Evolutionary conservation across 2,113 vertebrate species (phyloP).

Genomic region (Sturnus vulgaris): DNA sequence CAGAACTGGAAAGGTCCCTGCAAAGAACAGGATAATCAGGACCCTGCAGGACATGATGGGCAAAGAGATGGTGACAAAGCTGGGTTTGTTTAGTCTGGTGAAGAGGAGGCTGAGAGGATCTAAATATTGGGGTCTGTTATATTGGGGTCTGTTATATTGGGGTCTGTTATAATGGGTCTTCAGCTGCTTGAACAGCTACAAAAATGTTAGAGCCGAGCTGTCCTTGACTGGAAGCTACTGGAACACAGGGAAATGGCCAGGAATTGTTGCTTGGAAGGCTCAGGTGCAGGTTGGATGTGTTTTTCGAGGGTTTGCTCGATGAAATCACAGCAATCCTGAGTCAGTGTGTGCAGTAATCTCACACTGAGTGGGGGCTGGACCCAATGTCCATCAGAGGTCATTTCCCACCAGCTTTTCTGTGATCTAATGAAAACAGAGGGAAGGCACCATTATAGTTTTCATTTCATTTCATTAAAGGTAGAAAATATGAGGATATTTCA

Average conservation of each 20-base stretch:
- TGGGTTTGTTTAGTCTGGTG: not conserved
- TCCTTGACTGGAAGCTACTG: not conserved
- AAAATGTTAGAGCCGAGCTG: not conserved
- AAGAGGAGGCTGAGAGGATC: not conserved
- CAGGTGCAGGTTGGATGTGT: not conserved
- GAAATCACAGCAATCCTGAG: not conserved
- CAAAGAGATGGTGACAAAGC: not conserved
- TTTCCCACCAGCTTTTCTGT: not conserved
- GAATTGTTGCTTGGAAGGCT: not conserved
- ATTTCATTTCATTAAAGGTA: not conserved
- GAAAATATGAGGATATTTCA: not conserved
- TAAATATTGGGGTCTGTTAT: accelerated
- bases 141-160: too few relatives aligned
- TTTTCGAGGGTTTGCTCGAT: not conserved
- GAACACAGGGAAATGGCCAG: not conserved
- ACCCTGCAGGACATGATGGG: not conserved
- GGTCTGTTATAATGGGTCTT: not conserved
- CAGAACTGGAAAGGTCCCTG: not conserved
- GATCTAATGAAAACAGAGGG: not conserved
- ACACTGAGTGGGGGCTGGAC: accelerated
- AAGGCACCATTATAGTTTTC: not conserved
- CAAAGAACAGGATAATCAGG: not conserved
- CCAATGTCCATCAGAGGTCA: not conserved
- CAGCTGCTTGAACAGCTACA: not conserved
- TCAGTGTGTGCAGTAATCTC: not conserved